Evolutionary conservation across 2,797 vertebrate species (phyloP).

Genomic region (Dendrocincla fuliginosa): DNA sequence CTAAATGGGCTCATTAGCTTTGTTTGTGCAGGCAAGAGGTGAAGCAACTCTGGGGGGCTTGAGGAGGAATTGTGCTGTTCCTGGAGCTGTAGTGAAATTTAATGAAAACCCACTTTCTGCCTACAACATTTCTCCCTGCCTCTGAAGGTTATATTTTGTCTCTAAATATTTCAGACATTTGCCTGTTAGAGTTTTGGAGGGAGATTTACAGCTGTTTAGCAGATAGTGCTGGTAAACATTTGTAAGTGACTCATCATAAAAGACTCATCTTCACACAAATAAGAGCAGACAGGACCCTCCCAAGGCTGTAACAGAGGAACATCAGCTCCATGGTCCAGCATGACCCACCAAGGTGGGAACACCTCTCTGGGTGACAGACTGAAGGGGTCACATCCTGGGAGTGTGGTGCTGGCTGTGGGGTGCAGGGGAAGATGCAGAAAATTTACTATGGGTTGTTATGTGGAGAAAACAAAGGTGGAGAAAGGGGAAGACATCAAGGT

Average conservation of each 20-base stretch:
- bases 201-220: background rate
- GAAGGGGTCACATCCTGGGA: background rate
- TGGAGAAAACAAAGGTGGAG: background rate
- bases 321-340: background rate
- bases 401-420: background rate
- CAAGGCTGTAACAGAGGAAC: background rate
- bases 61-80: background rate
- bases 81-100: background rate
- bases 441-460: background rate
- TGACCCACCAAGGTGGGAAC: background rate
- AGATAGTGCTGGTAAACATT: background rate
- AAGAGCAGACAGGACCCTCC: background rate
- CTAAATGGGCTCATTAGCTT: background rate
- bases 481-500: background rate
- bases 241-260: background rate
- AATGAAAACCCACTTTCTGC: background rate
- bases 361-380: background rate
- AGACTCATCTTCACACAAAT: background rate
- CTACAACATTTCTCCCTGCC: background rate
- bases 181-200: background rate
- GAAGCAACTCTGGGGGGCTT: background rate
- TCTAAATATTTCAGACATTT: background rate
- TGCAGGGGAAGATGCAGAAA: background rate
- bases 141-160: background rate
- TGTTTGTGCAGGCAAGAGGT: background rate